Evolutionary conservation across 1,140 invertebrate species (phyloP).

Genomic region (Drosophila azteca): DNA sequence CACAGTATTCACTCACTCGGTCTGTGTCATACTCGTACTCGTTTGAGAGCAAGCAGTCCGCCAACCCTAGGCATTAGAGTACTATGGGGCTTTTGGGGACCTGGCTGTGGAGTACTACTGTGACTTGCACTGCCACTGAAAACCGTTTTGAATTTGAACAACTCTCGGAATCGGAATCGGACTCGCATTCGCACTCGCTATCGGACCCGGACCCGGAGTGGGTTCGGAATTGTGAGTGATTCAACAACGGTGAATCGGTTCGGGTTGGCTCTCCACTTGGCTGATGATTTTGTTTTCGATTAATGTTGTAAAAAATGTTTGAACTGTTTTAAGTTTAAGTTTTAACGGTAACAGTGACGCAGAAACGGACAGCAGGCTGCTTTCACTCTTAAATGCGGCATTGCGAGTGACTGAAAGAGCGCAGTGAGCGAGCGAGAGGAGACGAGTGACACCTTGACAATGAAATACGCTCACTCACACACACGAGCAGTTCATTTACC

Average conservation of each 20-base stretch:
- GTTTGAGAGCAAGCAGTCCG: slow-evolving; percentile 4
- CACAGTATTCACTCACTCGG: slow-evolving; percentile 78
- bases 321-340: slow-evolving; percentile 84
- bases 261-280: slow-evolving; percentile 24
- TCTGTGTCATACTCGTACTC: slow-evolving; percentile 43
- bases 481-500: slow-evolving; percentile 64
- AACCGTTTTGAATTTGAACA: slow-evolving; percentile 24
- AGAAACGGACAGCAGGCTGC: slow-evolving; percentile 59
- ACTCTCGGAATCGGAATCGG: no score
- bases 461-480: slow-evolving; percentile 54
- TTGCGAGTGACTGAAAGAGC: slow-evolving; percentile 12
- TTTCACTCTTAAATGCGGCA: background rate
- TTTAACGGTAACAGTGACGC: slow-evolving; percentile 81
- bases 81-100: background rate
- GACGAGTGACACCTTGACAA: slow-evolving; percentile 66
- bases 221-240: slow-evolving; percentile 36
- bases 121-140: no score
- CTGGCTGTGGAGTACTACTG: no score
- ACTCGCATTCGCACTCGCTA: no score
- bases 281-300: slow-evolving; percentile 54
- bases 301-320: slow-evolving; percentile 83
- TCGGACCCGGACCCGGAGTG: slow-evolving; percentile 24
- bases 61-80: background rate
- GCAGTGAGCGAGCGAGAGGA: slow-evolving; percentile 26
- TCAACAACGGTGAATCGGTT: slow-evolving; percentile 32